phyloP scores from a whole-genome alignment of 2,797 vertebrate genomes.

The Lacerta viridis region DNA sequence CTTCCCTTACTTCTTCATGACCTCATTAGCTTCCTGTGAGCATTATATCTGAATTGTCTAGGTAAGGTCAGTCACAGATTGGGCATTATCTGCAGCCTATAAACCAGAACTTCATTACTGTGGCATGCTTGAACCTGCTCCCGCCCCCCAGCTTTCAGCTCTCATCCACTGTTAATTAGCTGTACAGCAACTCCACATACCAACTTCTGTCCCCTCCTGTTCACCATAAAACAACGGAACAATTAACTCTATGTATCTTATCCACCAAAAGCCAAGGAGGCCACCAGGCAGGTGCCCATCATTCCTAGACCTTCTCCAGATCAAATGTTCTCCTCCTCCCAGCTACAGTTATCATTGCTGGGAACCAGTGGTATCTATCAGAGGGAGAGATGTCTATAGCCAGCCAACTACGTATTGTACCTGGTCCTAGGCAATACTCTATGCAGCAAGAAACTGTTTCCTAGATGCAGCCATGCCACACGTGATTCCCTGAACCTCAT shows the following conservation, averaged over 20 bases:
- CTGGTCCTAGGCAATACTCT: not conserved
- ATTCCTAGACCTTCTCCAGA: not conserved
- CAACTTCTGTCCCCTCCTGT: not conserved
- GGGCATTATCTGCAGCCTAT: not conserved
- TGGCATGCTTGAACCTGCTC: not conserved
- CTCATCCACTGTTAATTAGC: not conserved
- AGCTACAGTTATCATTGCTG: not conserved
- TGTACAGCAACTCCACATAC: not conserved
- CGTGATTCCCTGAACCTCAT: not conserved
- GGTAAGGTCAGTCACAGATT: not conserved
- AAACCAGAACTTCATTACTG: not conserved
- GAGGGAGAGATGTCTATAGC: not conserved
- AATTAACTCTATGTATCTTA: not conserved
- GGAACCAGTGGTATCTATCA: not conserved
- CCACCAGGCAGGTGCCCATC: not conserved
- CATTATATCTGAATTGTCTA: no score
- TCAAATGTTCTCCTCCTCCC: not conserved
- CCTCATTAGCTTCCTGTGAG: no score
- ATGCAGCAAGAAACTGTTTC: not conserved
- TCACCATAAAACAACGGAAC: not conserved
- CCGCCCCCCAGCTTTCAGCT: not conserved
- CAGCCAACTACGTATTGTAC: not conserved
- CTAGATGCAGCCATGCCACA: not conserved
- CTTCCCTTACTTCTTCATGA: not conserved
- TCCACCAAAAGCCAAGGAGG: not conserved